Conservation (phyloP, 2,113 vertebrate species). For the Azemiops feae region DNA sequence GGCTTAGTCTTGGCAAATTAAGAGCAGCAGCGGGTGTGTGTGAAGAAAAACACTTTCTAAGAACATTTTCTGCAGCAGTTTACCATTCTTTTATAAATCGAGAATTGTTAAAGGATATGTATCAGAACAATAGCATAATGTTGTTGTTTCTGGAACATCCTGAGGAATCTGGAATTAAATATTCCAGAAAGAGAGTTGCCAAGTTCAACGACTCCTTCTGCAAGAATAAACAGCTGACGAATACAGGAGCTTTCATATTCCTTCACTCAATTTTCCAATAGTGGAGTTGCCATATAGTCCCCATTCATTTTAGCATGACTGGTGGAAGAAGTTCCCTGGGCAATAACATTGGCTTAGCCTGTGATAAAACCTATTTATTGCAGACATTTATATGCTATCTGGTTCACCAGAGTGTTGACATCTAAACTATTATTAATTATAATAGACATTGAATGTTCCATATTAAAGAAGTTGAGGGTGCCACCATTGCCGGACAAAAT, state of each 20-base stretch:
- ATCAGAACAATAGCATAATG: not conserved
- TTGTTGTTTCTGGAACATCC: not conserved
- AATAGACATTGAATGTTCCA: not conserved
- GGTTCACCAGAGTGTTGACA: not conserved
- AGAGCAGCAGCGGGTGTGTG: not conserved
- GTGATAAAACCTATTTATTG: not conserved
- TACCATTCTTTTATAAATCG: not conserved
- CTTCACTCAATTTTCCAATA: not conserved
- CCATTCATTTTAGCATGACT: not conserved
- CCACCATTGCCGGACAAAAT: not conserved
- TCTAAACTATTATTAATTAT: not conserved
- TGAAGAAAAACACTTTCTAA: constrained; percentile 5
- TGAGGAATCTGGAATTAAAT: not conserved
- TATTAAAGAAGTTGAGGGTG: not conserved
- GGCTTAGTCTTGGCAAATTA: not conserved
- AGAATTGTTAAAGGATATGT: not conserved
- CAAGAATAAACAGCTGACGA: not conserved
- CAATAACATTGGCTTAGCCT: not conserved
- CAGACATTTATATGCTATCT: not conserved
- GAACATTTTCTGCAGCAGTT: not conserved
- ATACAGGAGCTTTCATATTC: not conserved
- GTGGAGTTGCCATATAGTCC: not conserved
- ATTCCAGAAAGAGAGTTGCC: not conserved
- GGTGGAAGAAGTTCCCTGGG: not conserved
- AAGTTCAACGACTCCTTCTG: not conserved